A percentile compares a stretch with the other conserved stretches of the same genome.
phyloP scores from a whole-genome alignment of 2,888 invertebrate species.

The Drosophila pseudotalamancana region DNA sequence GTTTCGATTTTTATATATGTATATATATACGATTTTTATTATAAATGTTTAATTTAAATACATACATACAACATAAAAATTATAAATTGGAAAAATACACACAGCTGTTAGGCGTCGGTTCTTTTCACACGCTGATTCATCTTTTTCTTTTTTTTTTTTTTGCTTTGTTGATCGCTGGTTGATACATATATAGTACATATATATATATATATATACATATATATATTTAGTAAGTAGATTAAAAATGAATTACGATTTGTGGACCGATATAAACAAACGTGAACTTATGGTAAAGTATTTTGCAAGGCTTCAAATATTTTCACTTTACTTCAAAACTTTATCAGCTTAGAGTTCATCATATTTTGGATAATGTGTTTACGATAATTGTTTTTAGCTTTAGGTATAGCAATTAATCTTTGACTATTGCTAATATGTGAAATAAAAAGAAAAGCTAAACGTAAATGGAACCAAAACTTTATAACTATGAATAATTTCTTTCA shows the following conservation, averaged over 20 bases:
- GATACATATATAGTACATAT: slow-evolving; percentile 18
- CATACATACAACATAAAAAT: slow-evolving; percentile 81
- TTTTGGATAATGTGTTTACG: slow-evolving; percentile 43
- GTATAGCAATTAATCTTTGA: slow-evolving; percentile 76
- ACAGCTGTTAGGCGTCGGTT: slow-evolving; percentile 50
- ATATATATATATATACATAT: background rate
- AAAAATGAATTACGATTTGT: slow-evolving; percentile 40
- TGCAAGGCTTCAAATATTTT: slow-evolving; percentile 43
- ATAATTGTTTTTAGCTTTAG: slow-evolving; percentile 62
- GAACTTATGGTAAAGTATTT: slow-evolving; percentile 49
- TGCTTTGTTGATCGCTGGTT: slow-evolving; percentile 53
- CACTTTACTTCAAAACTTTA: slow-evolving; percentile 41
- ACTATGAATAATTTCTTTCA: slow-evolving; percentile 57
- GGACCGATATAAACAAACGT: slow-evolving; percentile 55
- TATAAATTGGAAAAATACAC: slow-evolving; percentile 73
- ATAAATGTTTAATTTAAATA: slow-evolving; percentile 77
- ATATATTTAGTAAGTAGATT: slow-evolving; percentile 27
- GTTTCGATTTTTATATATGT: slow-evolving; percentile 43
- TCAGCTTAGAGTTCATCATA: slow-evolving; percentile 38
- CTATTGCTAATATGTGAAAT: slow-evolving; percentile 63
- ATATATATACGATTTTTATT: slow-evolving; percentile 75
- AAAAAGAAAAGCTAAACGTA: slow-evolving; percentile 50
- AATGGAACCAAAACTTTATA: slow-evolving; percentile 48
- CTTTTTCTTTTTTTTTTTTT: slow-evolving; percentile 17
- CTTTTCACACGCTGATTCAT: slow-evolving; percentile 29